Evolutionary conservation across 2,113 vertebrate species (phyloP).

Genomic region (Platichthys stellatus): DNA sequence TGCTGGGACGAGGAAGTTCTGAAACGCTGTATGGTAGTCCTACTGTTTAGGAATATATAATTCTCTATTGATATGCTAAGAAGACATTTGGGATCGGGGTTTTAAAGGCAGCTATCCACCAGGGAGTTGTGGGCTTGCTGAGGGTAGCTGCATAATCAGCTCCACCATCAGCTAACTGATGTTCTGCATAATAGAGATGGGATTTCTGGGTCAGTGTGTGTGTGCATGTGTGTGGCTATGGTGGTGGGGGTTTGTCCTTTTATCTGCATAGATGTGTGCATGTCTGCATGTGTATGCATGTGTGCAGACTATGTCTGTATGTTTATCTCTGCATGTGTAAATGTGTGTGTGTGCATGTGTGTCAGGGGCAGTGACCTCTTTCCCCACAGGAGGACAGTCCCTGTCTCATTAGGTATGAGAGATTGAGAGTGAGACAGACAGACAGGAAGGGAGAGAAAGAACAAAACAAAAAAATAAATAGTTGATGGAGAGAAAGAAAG

Average conservation of each 20-base stretch:
- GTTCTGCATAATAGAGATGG: conserved; percentile 79
- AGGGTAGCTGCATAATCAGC: conserved; percentile 80
- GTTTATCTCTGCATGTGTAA: conserved; percentile 30
- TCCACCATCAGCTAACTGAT: conserved; percentile 79
- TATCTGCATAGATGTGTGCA: conserved; percentile 59
- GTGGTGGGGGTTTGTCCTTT: conserved; percentile 54
- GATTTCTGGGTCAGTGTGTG: conserved; percentile 72
- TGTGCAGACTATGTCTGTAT: conserved; percentile 43
- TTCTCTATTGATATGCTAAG: conserved; percentile 80
- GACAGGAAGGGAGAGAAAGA: conserved; percentile 29
- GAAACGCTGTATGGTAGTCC: conserved; percentile 62
- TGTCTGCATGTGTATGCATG: conserved; percentile 63
- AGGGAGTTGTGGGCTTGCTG: conserved; percentile 73
- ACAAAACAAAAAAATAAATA: conserved; percentile 10
- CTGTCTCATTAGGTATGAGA: conserved; percentile 70
- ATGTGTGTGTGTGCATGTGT: conserved; percentile 35
- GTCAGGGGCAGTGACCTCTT: conserved; percentile 64
- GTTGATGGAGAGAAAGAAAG: conserved; percentile 37
- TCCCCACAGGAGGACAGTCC: conserved; percentile 64
- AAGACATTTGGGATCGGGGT: conserved; percentile 78
- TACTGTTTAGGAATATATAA: conserved; percentile 78
- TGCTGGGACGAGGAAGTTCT: conserved; percentile 56
- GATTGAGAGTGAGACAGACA: conserved; percentile 57
- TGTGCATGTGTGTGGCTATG: conserved; percentile 3
- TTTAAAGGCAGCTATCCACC: conserved; percentile 77